Conservation (phyloP, 2,888 invertebrate species). For the Gandaritis pyraliata region DNA sequence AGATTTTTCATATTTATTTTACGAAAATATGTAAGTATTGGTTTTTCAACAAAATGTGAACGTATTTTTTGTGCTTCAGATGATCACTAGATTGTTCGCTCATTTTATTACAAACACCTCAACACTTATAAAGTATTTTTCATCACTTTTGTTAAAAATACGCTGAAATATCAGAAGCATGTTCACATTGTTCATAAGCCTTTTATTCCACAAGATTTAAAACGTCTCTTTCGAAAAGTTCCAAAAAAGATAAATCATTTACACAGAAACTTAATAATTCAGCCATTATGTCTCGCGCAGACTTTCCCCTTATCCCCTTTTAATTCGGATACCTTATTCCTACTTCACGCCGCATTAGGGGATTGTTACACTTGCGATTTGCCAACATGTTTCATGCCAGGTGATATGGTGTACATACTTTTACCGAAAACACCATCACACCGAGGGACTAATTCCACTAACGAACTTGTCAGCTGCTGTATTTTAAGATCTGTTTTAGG, state of each 20-base stretch:
- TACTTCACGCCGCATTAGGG: slow-evolving; percentile 12
- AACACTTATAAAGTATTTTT: not conserved
- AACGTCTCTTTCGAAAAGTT: slow-evolving; percentile 31
- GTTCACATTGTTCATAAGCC: slow-evolving; percentile 13
- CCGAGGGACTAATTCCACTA: too few relatives aligned
- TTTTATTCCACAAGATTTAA: slow-evolving; percentile 27
- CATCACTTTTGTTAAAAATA: not conserved
- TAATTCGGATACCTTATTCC: slow-evolving; percentile 23
- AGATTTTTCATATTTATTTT: too few relatives aligned
- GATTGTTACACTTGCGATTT: not conserved
- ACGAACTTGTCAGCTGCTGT: too few relatives aligned
- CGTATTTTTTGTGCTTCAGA: too few relatives aligned
- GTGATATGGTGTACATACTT: too few relatives aligned
- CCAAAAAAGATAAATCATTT: slow-evolving; percentile 37
- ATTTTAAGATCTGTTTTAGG: too few relatives aligned
- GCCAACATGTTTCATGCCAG: not conserved
- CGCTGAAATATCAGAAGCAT: slow-evolving; percentile 2
- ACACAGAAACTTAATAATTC: slow-evolving; percentile 37
- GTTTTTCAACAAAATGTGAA: too few relatives aligned
- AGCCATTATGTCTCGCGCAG: slow-evolving; percentile 34
- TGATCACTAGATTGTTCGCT: too few relatives aligned
- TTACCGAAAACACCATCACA: too few relatives aligned
- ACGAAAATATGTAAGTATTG: too few relatives aligned
- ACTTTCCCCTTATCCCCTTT: slow-evolving; percentile 28
- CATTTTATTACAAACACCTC: too few relatives aligned